These are phyloP conservation scores for Eupeodes latifasciatus DNA, from an alignment of 2,888 invertebrate genomes.

Conservation along the genomic window DNA sequence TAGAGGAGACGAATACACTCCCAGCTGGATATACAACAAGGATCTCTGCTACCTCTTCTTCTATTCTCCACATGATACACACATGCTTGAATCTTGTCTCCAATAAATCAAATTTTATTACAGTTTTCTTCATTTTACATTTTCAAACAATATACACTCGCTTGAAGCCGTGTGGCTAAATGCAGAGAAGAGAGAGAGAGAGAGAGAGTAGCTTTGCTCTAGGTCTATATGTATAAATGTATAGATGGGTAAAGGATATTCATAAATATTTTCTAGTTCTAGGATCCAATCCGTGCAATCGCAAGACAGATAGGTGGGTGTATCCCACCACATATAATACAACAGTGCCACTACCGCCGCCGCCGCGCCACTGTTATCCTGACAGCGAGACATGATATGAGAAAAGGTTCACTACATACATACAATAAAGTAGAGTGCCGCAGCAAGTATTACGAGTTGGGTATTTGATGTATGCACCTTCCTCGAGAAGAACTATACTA, in stretches of 20 bases:
- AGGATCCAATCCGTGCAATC: slow-evolving; percentile 76
- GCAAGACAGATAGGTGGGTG: slow-evolving; percentile 73
- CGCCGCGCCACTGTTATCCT: slow-evolving; percentile 61
- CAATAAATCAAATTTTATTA: slow-evolving; percentile 85
- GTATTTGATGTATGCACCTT: slow-evolving; percentile 58
- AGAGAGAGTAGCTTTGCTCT: too few relatives aligned
- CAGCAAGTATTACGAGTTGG: neutral
- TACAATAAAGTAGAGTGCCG: neutral
- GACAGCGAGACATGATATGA: slow-evolving; percentile 75
- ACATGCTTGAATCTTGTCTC: slow-evolving; percentile 84
- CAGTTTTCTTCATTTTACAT: slow-evolving; percentile 84
- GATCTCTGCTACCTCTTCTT: slow-evolving; percentile 21
- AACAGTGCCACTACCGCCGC: slow-evolving; percentile 7
- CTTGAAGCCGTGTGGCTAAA: slow-evolving; percentile 22
- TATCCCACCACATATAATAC: slow-evolving; percentile 55
- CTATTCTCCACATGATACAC: slow-evolving; percentile 74
- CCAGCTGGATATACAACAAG: slow-evolving; percentile 73
- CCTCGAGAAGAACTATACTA: slow-evolving; percentile 27
- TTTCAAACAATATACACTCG: slow-evolving; percentile 72
- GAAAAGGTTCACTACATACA: slow-evolving; percentile 65
- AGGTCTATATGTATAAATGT: neutral
- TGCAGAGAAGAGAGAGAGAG: neutral
- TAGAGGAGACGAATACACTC: slow-evolving; percentile 49
- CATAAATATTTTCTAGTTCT: slow-evolving; percentile 76
- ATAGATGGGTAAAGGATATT: slow-evolving; percentile 62